Percentiles rank a stretch among this genome's conserved stretches.
These are phyloP conservation scores for Oeneis ivallda DNA, from an alignment of 2,888 invertebrate species.

Conservation along the genomic window DNA sequence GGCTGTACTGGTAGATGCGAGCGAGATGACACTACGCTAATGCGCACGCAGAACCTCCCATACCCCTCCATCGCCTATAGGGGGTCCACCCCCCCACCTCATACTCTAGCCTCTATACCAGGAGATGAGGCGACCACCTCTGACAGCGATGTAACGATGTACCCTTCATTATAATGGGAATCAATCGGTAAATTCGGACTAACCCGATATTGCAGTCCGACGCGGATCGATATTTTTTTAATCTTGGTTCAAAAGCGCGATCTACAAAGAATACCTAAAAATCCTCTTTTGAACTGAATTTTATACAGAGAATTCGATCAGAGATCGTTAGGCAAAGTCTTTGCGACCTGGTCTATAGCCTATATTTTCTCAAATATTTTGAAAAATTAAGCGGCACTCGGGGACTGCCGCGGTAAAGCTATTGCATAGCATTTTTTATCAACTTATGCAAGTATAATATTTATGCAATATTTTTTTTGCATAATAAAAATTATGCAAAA, in stretches of 20 bases:
- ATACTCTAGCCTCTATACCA: constrained; percentile 61
- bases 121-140: constrained; percentile 58
- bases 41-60: constrained; percentile 61
- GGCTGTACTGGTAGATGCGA: constrained; percentile 53
- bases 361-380: no score
- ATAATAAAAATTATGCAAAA: no score
- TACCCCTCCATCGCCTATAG: constrained; percentile 36
- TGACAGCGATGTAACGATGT: constrained; percentile 75
- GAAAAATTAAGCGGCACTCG: no score
- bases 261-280: background rate
- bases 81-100: constrained; percentile 52
- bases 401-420: no score
- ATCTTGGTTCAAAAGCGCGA: constrained; percentile 12
- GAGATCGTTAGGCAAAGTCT: background rate
- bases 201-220: constrained; percentile 38
- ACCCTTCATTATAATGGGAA: constrained; percentile 80
- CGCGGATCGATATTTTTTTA: constrained; percentile 32
- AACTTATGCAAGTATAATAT: no score
- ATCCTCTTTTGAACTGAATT: background rate
- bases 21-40: constrained; percentile 57
- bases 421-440: no score
- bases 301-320: background rate
- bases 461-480: no score
- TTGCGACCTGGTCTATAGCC: background rate
- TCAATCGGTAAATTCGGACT: constrained; percentile 76